Evolutionary conservation across 2,888 invertebrate genomes (phyloP).

Genomic region (Crossocerus cetratus): DNA sequence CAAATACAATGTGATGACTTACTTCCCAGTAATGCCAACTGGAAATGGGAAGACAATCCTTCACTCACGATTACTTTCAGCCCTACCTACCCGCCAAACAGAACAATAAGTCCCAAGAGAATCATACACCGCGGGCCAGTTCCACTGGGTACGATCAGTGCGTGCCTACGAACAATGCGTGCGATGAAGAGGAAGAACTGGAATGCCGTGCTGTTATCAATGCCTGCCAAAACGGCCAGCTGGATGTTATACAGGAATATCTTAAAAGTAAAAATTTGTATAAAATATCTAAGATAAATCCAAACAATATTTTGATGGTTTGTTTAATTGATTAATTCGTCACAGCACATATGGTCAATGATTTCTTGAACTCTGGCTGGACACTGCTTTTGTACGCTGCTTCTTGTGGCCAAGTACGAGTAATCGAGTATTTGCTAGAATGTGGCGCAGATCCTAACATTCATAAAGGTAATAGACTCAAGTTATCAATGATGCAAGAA

Average conservation of each 20-base stretch:
- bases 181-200: conserved; percentile 38
- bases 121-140: no score
- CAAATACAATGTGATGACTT: no score
- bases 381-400: conserved; percentile 81
- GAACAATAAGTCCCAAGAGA: no score
- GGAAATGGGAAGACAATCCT: no score
- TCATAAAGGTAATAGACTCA: conserved; percentile 60
- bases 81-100: no score
- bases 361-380: conserved; percentile 80
- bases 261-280: conserved; percentile 55
- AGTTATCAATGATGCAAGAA: neutral
- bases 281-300: neutral
- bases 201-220: conserved; percentile 54
- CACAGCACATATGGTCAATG: conserved; percentile 71
- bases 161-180: neutral
- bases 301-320: neutral
- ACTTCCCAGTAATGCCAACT: no score
- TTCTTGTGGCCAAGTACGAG: conserved; percentile 79
- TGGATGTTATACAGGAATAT: conserved; percentile 59
- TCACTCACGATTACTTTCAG: no score
- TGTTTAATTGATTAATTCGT: conserved; percentile 39
- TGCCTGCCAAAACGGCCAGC: conserved; percentile 65
- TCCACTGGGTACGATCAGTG: no score
- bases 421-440: conserved; percentile 79
- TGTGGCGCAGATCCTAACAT: conserved; percentile 81